Base-by-base conservation (phyloP, 2,888 invertebrate genomes). In the Tubulanus polymorphus region DNA sequence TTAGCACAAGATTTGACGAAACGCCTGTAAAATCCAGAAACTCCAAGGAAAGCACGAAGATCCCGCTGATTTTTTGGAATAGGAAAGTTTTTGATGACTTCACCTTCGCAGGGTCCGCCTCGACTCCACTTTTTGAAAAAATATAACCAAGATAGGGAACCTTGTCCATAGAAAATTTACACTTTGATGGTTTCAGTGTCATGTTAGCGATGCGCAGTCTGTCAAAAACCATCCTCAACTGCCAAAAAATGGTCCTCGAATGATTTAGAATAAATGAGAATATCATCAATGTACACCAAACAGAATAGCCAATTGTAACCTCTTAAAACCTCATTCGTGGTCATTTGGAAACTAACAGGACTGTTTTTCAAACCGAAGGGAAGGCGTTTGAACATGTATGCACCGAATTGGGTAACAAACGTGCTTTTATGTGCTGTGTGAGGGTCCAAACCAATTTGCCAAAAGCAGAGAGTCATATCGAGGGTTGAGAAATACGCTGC, bases 251-350 rank as follows among this genome's bases (percentile, higher is more conserved):
- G 37, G 26, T 55, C 29, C 30, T 32, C 51, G 1, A 37, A 45
- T 20, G 37, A 41, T 45, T 12, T n/a, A 10, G 28, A 18, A 26
- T 49, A 51, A 8, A 55, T 35, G n/a, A 55, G 45, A 10, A 55
- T 20, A 26, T 55, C 55, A 37, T 55, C 51, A 1, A 55, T 29
- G 25, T 51, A 55, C 49, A 55, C 51, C 3, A 26, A 10, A 15
- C 46, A 47, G 10, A 32, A 46, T 6, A 46, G 32, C 15, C 30
- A 32, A 10, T n/a, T 12, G 1, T 48, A 35, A 23, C 46, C 48
- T 1, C 18, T 10, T 12, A 50, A 10, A 15, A 26, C 27, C 12
- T 28, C 10, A 2, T 50, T n/a, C 50, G 20, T 50, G 18, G n/a
- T 23, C 25, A 15, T 3, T 26, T 50, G 50, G 32, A 50, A 50